Percentiles rank a stretch among this genome's conserved stretches.
phyloP scores from a whole-genome alignment of 30 jellyfish, hydroid and myxozoan species.

The Turritopsis rubra region DNA sequence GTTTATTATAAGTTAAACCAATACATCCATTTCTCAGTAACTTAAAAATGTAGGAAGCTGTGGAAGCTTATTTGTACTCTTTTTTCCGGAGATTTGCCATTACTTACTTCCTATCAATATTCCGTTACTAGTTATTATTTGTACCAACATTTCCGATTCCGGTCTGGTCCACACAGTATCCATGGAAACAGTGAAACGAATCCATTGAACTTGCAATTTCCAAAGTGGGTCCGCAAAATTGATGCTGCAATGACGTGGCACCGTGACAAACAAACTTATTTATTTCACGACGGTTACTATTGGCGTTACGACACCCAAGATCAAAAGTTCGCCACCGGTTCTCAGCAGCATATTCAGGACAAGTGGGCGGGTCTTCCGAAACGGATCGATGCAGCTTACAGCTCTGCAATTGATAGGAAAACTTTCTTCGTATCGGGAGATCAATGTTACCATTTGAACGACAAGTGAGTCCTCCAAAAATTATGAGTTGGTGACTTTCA shows the following conservation, averaged over 20 bases:
- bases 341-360: slow-evolving; percentile 28
- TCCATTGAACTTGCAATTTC: slow-evolving; percentile 5
- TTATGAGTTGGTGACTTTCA: too few relatives aligned
- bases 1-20: too few relatives aligned
- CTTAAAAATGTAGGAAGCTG: background rate
- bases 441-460: background rate
- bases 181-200: background rate
- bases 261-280: background rate
- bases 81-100: background rate
- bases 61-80: background rate
- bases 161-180: slow-evolving; percentile 37
- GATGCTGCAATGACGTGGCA: slow-evolving; percentile 26
- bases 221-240: background rate
- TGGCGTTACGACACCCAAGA: slow-evolving; percentile 8
- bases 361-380: slow-evolving; percentile 61
- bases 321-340: background rate
- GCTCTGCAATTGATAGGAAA: background rate
- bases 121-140: slow-evolving; percentile 39
- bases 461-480: background rate
- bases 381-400: slow-evolving; percentile 35
- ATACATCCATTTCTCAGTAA: too few relatives aligned
- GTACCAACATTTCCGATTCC: slow-evolving; percentile 12
- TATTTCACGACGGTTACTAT: background rate
- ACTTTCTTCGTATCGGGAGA: background rate
- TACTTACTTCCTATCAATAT: background rate